Conservation (phyloP, 2,113 vertebrate genomes). For the Sander lucioperca region DNA sequence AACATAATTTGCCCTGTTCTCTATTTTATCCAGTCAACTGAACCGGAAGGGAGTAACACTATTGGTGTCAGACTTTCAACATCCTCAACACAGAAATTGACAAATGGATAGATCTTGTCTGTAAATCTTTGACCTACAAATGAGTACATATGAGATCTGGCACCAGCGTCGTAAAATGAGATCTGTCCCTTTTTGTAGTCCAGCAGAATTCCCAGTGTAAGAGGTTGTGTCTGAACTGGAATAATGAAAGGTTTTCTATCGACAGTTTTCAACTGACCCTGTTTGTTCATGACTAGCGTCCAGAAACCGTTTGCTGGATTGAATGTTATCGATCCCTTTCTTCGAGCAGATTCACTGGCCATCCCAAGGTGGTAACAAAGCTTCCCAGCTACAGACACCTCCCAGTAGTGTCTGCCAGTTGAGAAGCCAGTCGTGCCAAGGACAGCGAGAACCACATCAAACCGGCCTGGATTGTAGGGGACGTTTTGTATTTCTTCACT, state of each 20-base stretch:
- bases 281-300: slow-evolving; percentile 57
- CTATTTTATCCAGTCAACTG: slow-evolving; percentile 64
- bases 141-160: slow-evolving; percentile 47
- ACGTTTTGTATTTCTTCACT: accelerated
- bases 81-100: slow-evolving; percentile 65
- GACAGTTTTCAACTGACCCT: not conserved
- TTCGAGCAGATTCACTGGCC: slow-evolving; percentile 57
- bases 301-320: slow-evolving; percentile 47
- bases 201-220: slow-evolving; percentile 62
- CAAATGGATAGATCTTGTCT: slow-evolving; percentile 63
- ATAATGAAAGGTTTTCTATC: accelerated
- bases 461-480: slow-evolving; percentile 44
- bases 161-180: slow-evolving; percentile 58
- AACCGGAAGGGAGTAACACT: slow-evolving; percentile 16
- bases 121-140: slow-evolving; percentile 50
- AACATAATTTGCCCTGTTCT: not conserved
- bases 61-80: slow-evolving; percentile 9
- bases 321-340: slow-evolving; percentile 12
- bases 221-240: accelerated
- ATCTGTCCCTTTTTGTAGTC: slow-evolving; percentile 63
- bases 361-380: slow-evolving; percentile 69
- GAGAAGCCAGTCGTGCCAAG: slow-evolving; percentile 58
- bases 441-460: slow-evolving; percentile 41
- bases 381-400: slow-evolving; percentile 61
- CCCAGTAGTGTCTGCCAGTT: slow-evolving; percentile 73